Base-by-base conservation (phyloP, 2,113 vertebrate species). In the Apaloderma vittatum region DNA sequence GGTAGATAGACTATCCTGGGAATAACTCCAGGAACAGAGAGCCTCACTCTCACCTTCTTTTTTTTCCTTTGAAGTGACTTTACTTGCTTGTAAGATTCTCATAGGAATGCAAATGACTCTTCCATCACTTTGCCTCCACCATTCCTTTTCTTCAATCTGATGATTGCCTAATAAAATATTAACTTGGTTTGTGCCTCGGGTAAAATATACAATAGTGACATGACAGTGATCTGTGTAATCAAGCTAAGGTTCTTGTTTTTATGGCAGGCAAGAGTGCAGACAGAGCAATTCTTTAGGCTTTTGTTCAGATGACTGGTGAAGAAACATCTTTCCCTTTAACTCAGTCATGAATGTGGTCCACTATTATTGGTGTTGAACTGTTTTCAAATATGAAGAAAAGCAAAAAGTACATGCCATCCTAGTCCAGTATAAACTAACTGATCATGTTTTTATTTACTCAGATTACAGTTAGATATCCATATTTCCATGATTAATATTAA, bases 81-180 rank as follows among this genome's bases (percentile, higher is more conserved):
- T 95, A 66, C 93, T 96, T 97, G 93, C 86, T 67, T 88, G 49
- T 86, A 61, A 94, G 87, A 90, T 79, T 92, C 82, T 93, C 80
- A 59, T 43, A 80, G 61, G 80, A 93, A 94, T 73, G 74, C 30
- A 77, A 86, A 67, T 37, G 7, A 68, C 40, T 77, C 18, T 68
- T 75, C n/a, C 43, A 74, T 77, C 83, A 87, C 68, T 85, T 77
- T 68, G 20, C 46, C 40, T 88, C 34, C 30, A 89, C 43, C 72
- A 61, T 70, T 34, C 58, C 24, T 86, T 72, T 96, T 91, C 54
- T 82, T 87, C 70, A 51, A 19, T 34, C 67, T 52, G 23, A 91
- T 23, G 18, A 76, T 43, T 17, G 2, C 20, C 73, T 91, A 45
- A 86, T 72, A 61, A 93, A 91, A 77, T 80, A 94, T 73, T 83